Percentiles rank a stretch among this genome's conserved stretches.
These are phyloP conservation scores for Minunthozetes semirufus DNA, from an alignment of 2,888 invertebrate species.

Conservation along the genomic window DNA sequence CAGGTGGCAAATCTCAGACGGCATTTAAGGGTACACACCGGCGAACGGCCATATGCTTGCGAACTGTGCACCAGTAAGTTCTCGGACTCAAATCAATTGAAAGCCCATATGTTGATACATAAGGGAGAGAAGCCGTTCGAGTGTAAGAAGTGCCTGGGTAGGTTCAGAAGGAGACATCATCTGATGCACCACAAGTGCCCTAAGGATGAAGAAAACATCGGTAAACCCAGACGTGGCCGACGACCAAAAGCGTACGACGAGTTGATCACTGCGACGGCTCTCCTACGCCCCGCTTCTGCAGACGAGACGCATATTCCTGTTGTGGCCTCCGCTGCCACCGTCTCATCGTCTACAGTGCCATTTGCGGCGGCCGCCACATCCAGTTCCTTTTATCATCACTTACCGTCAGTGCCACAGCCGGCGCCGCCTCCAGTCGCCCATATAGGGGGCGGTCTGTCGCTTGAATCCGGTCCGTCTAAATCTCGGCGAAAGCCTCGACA, in stretches of 20 bases:
- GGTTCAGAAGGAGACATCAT: slow-evolving; percentile 78
- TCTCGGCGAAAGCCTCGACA: slow-evolving; percentile 42
- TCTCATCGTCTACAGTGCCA: slow-evolving; percentile 37
- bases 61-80: slow-evolving; percentile 76
- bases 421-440: slow-evolving; percentile 32
- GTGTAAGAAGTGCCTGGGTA: slow-evolving; percentile 68
- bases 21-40: slow-evolving; percentile 82
- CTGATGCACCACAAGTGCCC: slow-evolving; percentile 76
- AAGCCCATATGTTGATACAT: slow-evolving; percentile 80
- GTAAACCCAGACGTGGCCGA: slow-evolving; percentile 44
- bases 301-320: slow-evolving; percentile 24
- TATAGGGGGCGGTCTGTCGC: slow-evolving; percentile 15
- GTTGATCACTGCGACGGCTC: slow-evolving; percentile 24
- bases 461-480: slow-evolving; percentile 35
- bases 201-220: slow-evolving; percentile 45
- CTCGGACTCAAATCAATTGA: slow-evolving; percentile 84
- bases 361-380: slow-evolving; percentile 36
- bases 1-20: slow-evolving; percentile 85
- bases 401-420: slow-evolving; percentile 33
- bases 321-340: slow-evolving; percentile 30
- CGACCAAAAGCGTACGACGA: slow-evolving; percentile 43
- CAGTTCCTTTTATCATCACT: slow-evolving; percentile 31
- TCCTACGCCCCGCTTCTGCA: slow-evolving; percentile 19
- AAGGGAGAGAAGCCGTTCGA: slow-evolving; percentile 82
- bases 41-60: slow-evolving; percentile 81